Evolutionary conservation across 2,113 vertebrate genomes (phyloP).

Genomic region (Capreolus pygargus): DNA sequence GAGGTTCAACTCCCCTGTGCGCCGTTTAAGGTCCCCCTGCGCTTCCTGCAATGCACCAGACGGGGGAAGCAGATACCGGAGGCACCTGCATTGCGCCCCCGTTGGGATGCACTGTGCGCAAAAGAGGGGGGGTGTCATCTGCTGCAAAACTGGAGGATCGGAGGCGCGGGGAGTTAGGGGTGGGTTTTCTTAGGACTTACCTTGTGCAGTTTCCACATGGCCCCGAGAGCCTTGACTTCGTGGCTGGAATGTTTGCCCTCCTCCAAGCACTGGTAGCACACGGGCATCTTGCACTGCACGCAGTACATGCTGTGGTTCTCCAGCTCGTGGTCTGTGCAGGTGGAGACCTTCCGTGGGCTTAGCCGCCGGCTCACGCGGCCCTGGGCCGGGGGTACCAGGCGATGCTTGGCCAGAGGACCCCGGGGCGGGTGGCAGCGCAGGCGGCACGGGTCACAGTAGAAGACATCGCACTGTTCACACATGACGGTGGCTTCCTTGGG

Average conservation of each 20-base stretch:
- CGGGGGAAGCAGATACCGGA: background rate
- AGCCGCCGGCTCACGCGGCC: conserved; percentile 93
- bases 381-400: conserved; percentile 95
- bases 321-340: conserved; percentile 98
- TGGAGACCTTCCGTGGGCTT: conserved; percentile 95
- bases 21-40: background rate
- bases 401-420: conserved; percentile 95
- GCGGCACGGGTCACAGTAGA: conserved; percentile 98
- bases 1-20: background rate
- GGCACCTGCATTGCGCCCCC: conserved; percentile 57
- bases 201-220: conserved; percentile 99
- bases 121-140: background rate
- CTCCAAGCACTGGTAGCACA: conserved; percentile 98
- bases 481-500: conserved; percentile 95
- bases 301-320: conserved; percentile 99
- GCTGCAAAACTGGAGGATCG: background rate
- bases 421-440: conserved; percentile 96
- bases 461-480: conserved; percentile 99
- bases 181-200: conserved; percentile 78
- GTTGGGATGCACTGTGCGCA: conserved; percentile 9
- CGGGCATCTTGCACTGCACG: conserved; percentile 95
- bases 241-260: conserved; percentile 96
- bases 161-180: background rate
- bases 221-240: conserved; percentile 96
- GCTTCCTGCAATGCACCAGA: conserved; percentile 73